These are phyloP conservation scores for Scolopax mira DNA, from an alignment of 2,113 vertebrate genomes.

Conservation along the genomic window DNA sequence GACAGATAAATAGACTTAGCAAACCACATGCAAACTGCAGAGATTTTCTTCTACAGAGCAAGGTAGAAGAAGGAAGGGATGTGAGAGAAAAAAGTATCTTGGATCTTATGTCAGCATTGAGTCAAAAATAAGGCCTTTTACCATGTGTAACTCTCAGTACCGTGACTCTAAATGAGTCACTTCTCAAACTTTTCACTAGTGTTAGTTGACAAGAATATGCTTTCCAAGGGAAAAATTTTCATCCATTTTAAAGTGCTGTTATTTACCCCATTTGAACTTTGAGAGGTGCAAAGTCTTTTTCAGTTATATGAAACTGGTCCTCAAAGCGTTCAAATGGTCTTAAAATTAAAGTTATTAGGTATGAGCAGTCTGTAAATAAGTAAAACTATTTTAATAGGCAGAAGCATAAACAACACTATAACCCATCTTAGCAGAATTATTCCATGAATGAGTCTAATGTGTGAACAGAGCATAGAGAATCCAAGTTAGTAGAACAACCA, in stretches of 20 bases:
- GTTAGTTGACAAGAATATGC: neutral
- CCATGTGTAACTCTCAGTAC: neutral
- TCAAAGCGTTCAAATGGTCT: neutral
- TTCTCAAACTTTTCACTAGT: neutral
- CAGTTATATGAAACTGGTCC: neutral
- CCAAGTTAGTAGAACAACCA: neutral
- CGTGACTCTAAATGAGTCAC: neutral
- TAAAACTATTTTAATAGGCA: neutral
- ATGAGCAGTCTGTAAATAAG: neutral
- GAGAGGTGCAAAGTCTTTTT: neutral
- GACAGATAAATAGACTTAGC: neutral
- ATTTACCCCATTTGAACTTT: neutral
- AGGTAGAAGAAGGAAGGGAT: neutral
- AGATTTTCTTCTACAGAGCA: neutral
- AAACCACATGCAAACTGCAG: neutral
- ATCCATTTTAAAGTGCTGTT: neutral
- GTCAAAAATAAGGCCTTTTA: neutral
- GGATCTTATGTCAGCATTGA: neutral
- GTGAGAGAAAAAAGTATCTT: neutral
- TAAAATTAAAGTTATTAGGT: neutral
- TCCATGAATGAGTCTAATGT: neutral
- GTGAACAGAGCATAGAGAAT: fast-evolving
- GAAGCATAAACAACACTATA: neutral
- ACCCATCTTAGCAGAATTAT: neutral
- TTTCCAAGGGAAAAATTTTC: neutral